Evolutionary conservation across 1,140 invertebrate species (phyloP).

Genomic region (Drosophila hydei): DNA sequence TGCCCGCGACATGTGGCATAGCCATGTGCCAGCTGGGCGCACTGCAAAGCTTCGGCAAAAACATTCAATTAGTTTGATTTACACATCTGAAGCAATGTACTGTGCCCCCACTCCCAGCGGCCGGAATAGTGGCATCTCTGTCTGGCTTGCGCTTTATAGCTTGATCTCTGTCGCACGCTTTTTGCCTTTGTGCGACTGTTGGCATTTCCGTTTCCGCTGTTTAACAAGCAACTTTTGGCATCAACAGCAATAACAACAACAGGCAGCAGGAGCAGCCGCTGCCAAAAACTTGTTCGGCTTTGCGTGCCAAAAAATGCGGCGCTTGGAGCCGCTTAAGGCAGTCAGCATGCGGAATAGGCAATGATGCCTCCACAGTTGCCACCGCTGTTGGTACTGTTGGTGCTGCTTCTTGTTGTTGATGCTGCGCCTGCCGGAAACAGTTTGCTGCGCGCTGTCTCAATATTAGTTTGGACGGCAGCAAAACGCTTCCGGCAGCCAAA

Average conservation of each 20-base stretch:
- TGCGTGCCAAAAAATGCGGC: conserved; percentile 69
- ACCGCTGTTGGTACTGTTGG: not conserved
- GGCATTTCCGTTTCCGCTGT: conserved; percentile 79
- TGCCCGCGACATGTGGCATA: conserved; percentile 26
- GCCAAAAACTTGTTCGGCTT: conserved; percentile 71
- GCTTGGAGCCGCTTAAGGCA: conserved; percentile 50
- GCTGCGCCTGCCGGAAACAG: conserved; percentile 54
- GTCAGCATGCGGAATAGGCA: conserved; percentile 10
- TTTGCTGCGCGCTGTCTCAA: conserved; percentile 62
- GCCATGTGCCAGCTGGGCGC: conserved; percentile 63
- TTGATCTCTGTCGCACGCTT: conserved; percentile 14
- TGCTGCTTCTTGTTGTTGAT: conserved; percentile 15
- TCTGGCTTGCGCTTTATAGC: not conserved
- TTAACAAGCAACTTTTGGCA: conserved; percentile 79
- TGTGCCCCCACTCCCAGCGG: conserved; percentile 15
- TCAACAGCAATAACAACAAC: conserved; percentile 53
- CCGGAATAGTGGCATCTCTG: not conserved
- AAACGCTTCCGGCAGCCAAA: conserved; percentile 76
- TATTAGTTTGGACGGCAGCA: conserved; percentile 76
- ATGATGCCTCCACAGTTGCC: conserved; percentile 6
- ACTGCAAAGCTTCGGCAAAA: conserved; percentile 64
- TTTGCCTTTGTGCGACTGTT: conserved; percentile 76
- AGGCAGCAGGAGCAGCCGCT: conserved; percentile 40
- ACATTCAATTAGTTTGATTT: conserved; percentile 82
- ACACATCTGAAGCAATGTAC: conserved; percentile 50